Percentiles rank a stretch among this genome's conserved stretches.
Evolutionary conservation across 2,888 invertebrate species (phyloP).

Genomic region (Selenia dentaria): DNA sequence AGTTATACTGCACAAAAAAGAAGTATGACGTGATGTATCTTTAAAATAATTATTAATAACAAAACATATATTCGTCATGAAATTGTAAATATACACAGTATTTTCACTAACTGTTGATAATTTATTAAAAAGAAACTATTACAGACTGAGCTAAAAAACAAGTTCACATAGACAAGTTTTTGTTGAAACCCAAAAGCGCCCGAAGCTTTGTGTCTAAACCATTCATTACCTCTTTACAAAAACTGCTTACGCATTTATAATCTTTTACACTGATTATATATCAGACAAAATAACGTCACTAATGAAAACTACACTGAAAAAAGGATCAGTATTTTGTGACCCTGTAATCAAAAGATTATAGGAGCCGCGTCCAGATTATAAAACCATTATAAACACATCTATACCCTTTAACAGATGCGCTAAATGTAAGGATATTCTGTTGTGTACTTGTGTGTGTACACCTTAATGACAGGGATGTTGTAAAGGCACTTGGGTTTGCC

Average conservation of each 20-base stretch:
- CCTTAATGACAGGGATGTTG: too few relatives aligned
- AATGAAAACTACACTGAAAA: constrained; percentile 81
- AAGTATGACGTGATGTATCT: too few relatives aligned
- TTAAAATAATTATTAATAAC: too few relatives aligned
- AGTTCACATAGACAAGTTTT: constrained; percentile 16
- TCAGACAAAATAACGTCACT: constrained; percentile 59
- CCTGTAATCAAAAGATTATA: constrained; percentile 76
- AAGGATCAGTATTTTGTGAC: constrained; percentile 52
- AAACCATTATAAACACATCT: constrained; percentile 79
- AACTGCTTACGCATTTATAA: constrained; percentile 57
- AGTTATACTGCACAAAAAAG: too few relatives aligned
- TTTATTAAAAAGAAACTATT: too few relatives aligned
- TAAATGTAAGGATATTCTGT: constrained; percentile 21
- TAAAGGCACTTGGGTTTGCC: too few relatives aligned
- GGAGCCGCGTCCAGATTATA: constrained; percentile 63
- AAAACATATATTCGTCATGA: too few relatives aligned
- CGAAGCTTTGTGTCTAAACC: constrained; percentile 45
- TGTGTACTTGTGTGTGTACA: too few relatives aligned
- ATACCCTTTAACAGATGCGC: constrained; percentile 66
- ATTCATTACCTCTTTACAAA: constrained; percentile 69
- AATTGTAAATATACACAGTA: too few relatives aligned
- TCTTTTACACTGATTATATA: constrained; percentile 65
- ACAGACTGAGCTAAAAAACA: background rate
- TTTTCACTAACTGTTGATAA: too few relatives aligned
- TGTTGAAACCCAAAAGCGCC: constrained; percentile 22